Evolutionary conservation across 2,888 invertebrate species (phyloP).

Genomic region (Drosophila demipolita): DNA sequence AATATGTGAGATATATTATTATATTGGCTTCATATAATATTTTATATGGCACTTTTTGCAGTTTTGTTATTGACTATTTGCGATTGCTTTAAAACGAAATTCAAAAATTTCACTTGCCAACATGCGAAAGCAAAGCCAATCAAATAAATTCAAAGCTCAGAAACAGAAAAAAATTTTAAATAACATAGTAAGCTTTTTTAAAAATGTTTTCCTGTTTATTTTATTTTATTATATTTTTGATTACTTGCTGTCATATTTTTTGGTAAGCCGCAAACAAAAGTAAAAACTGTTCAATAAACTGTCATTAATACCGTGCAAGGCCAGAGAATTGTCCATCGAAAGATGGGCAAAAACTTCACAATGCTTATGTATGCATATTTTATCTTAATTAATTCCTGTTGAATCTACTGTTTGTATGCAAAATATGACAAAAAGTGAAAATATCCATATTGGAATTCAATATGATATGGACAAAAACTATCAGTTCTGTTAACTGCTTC

Average conservation of each 20-base stretch:
- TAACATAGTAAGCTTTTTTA: constrained; percentile 46
- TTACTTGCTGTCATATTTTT: constrained; percentile 13
- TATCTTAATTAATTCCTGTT: not conserved
- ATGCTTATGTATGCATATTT: not conserved
- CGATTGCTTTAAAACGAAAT: constrained; percentile 37
- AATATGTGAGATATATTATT: constrained; percentile 43
- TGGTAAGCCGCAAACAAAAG: constrained; percentile 26
- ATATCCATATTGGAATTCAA: not conserved
- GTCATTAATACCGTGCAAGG: constrained; percentile 9
- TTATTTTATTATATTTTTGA: constrained; percentile 13
- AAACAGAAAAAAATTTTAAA: constrained; percentile 29
- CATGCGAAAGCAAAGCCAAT: constrained; percentile 48
- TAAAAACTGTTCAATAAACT: constrained; percentile 17
- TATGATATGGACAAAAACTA: not conserved
- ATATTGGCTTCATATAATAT: constrained; percentile 63
- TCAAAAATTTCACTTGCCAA: constrained; percentile 10
- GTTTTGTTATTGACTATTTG: constrained; percentile 49
- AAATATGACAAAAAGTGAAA: not conserved
- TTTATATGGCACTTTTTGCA: constrained; percentile 3
- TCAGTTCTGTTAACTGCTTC: not conserved
- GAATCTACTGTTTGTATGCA: not conserved
- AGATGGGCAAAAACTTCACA: constrained; percentile 1
- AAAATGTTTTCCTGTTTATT: not conserved
- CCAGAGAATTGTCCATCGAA: constrained; percentile 11
- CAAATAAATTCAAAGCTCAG: constrained; percentile 50